These are phyloP conservation scores for Drosophila seclusa DNA, from an alignment of 2,888 invertebrate species.

Conservation along the genomic window DNA sequence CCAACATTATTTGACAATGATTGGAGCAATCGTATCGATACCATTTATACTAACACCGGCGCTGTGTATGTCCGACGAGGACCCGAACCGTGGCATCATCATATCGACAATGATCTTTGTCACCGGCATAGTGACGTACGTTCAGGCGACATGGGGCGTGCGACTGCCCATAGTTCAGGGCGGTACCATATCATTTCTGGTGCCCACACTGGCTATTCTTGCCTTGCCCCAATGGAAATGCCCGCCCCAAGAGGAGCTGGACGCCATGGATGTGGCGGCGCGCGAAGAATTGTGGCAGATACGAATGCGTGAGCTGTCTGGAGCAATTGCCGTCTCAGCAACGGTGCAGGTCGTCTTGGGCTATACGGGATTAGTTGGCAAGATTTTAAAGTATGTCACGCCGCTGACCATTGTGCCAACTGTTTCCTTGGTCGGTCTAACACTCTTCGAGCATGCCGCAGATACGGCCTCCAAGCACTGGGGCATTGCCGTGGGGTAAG, in stretches of 20 bases:
- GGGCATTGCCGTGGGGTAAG: conserved; percentile 92
- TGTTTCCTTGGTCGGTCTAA: conserved; percentile 92
- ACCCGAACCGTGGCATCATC: conserved; percentile 90
- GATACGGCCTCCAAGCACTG: conserved; percentile 93
- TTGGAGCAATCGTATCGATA: conserved; percentile 93
- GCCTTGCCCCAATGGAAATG: conserved; percentile 90
- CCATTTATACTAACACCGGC: conserved; percentile 93
- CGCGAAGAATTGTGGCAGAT: conserved; percentile 89
- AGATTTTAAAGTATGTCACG: conserved; percentile 90
- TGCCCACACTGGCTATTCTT: conserved; percentile 91
- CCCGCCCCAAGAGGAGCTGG: conserved; percentile 86
- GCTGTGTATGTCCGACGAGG: conserved; percentile 91
- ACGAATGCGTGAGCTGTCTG: conserved; percentile 92
- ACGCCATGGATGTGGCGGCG: conserved; percentile 86
- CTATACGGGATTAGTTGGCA: conserved; percentile 90
- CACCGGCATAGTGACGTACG: conserved; percentile 90
- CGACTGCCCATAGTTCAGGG: conserved; percentile 91
- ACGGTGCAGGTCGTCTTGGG: conserved; percentile 91
- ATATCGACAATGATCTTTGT: conserved; percentile 94
- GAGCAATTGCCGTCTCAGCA: conserved; percentile 92
- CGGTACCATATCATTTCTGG: conserved; percentile 92
- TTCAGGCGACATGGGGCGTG: conserved; percentile 91
- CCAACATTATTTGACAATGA: conserved; percentile 94
- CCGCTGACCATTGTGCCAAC: conserved; percentile 94
- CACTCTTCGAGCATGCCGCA: conserved; percentile 92